Base-by-base conservation (phyloP, 2,888 invertebrate genomes). In the Meliscaeva auricollis region DNA sequence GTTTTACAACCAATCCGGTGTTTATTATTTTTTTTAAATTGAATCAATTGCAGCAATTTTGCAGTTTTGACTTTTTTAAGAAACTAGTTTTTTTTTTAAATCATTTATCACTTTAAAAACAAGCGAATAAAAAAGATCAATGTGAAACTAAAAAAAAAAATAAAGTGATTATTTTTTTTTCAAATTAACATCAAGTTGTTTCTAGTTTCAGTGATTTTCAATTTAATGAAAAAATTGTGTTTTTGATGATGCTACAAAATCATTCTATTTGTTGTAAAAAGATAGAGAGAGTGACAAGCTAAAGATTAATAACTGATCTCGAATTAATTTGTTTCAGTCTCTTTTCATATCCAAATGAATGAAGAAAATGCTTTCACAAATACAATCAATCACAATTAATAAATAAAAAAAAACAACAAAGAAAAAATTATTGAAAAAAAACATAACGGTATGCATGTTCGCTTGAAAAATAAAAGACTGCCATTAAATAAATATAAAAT, bases 401-500 rank as follows among this genome's bases (percentile, higher is more conserved):
- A 76, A 72, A 64, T 74, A 20, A 2, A 26, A 9, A 79, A 73
- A 73, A 76, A 81, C 44, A 58, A 32, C 20, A 7, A 35, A 35
- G 2, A 32, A 35, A 76, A 81, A 38, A 38, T n/a, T 9, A 11
- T 9, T 48, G 41, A 17, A 20, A 13, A 32, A 11, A 15, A 60
- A 38, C 41, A 58, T 32, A 50, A 35, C 5, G 11, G 41, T n/a
- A n/a, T n/a, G 50, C 1, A 41, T 69, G 76, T 81, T 85, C 85
- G 85, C 85, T 85, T 81, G 54, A 81, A 84, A 77, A 62, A 66
- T 35, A 81, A 80, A 85, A 85, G 85, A 85, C 85, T 85, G 85
- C 85, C 85, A 85, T 85, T 85, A 76, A 85, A 79, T 52, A 84
- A 80, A 85, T 38, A 54, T 50, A 66, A 44, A 41, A 72, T 32